Evolutionary conservation across 2,113 vertebrate species (phyloP).

Genomic region (Rhipidura dahli): DNA sequence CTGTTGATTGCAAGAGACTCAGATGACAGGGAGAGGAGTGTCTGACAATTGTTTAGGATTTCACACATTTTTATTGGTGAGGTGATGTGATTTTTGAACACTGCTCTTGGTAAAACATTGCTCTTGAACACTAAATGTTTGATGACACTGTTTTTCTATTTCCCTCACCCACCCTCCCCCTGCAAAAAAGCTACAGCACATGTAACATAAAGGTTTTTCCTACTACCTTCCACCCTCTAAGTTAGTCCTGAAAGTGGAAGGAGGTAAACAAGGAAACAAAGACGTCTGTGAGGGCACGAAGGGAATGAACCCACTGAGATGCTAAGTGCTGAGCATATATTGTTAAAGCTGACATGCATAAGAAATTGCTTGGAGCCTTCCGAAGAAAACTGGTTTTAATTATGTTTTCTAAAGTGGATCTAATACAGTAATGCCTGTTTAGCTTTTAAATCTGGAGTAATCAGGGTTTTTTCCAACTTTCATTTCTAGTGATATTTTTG

Average conservation of each 20-base stretch:
- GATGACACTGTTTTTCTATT: neutral
- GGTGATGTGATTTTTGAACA: fast-evolving
- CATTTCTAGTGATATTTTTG: neutral
- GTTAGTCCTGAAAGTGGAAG: neutral
- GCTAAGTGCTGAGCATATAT: neutral
- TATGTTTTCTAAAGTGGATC: neutral
- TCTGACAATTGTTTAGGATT: neutral
- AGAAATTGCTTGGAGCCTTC: neutral
- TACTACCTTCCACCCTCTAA: neutral
- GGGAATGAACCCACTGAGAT: neutral
- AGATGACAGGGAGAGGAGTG: neutral
- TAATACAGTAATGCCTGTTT: neutral
- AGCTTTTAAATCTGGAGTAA: neutral
- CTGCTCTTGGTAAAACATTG: neutral
- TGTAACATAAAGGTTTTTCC: neutral
- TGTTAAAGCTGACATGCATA: neutral
- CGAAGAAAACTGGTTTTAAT: neutral
- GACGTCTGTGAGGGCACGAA: neutral
- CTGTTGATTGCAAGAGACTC: neutral
- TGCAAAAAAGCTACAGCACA: neutral
- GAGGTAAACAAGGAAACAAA: neutral
- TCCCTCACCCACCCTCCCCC: neutral
- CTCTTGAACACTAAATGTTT: neutral
- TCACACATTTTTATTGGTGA: neutral
- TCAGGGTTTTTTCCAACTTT: neutral